phyloP scores from a whole-genome alignment of 2,113 vertebrate species.

The Anoura caudifer region DNA sequence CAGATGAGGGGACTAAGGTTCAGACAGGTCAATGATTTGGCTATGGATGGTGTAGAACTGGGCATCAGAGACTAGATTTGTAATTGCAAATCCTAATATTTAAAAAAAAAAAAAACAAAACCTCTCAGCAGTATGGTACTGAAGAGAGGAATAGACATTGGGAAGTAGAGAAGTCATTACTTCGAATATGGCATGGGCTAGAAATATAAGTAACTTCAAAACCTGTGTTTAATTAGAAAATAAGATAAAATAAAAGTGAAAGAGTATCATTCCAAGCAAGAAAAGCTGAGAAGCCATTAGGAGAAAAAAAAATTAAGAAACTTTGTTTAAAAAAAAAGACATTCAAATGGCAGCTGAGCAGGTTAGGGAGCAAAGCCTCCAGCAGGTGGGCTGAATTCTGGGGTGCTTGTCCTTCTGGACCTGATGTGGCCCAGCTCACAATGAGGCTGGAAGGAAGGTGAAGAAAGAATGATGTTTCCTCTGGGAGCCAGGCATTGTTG shows the following conservation, averaged over 20 bases:
- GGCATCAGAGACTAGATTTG: neutral
- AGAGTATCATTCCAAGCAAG: neutral
- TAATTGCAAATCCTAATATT: neutral
- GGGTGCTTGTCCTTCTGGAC: neutral
- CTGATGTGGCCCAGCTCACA: neutral
- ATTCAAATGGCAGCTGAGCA: neutral
- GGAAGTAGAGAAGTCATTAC: neutral
- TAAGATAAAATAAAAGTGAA: neutral
- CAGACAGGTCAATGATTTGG: neutral
- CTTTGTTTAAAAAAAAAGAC: neutral
- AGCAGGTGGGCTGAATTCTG: neutral
- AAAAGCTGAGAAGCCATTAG: neutral
- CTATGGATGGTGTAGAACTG: neutral
- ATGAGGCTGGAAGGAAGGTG: neutral
- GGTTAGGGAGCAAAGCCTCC: neutral
- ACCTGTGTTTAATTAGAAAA: neutral
- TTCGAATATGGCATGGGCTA: neutral
- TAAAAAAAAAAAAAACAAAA: neutral
- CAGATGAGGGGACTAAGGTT: neutral
- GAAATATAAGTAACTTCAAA: neutral
- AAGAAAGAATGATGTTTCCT: constrained; percentile 8
- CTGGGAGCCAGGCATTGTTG: constrained; percentile 41
- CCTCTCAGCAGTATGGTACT: neutral
- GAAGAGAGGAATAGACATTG: neutral
- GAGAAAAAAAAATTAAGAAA: neutral